Base-by-base conservation (phyloP, 2,888 invertebrate genomes). In the Julus scanicus region DNA sequence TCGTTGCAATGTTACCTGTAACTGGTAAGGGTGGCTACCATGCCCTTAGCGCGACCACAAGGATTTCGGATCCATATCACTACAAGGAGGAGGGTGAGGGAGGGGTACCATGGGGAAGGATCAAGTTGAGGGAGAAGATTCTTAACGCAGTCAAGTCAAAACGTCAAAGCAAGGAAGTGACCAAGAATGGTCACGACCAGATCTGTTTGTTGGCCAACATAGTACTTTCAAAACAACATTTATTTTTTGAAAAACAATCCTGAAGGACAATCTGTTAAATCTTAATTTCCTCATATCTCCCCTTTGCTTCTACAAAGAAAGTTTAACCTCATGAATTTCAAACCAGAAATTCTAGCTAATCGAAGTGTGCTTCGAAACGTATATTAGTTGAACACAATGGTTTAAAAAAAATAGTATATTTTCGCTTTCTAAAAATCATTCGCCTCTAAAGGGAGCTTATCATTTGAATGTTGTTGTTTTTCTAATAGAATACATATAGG, bases 1-100 rank as follows among this genome's bases (percentile, higher is more conserved):
- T 71, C 20, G 29, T 71, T 71, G 71, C 71, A 29, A 71, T 71
- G 71, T 71, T 71, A 71, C 71, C 71, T 71, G 71, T 71, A 71
- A 71, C 71, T 29, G 29, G 71, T 71, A 20, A 71, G 71, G 71
- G 71, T 71, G 71, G 71, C 71, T 71, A 71, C 71, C 71, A 71
- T 71, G 71, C 71, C 71, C 71, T 71, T 71, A 29, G 71, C 29
- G 29, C 71, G 71, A 71, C 71, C 71, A 20, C 71, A 29, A 71
- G 71, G 4, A 29, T 71, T 71, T 71, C 71, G 71, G 71, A 71
- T 71, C 71, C 71, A 11, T 71, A 71, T 71, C 71, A 71, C 29
- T 71, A 71, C 29, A 29, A 71, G 71, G 71, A 71, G 71, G 71
- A 71, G 71, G 71, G 29, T 8, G 71, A 29, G 29, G 29, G 71